Percentiles rank a stretch among this genome's conserved stretches.
Conservation (phyloP, 2,888 invertebrate species). For the Caenorhabditis sulstoni region DNA sequence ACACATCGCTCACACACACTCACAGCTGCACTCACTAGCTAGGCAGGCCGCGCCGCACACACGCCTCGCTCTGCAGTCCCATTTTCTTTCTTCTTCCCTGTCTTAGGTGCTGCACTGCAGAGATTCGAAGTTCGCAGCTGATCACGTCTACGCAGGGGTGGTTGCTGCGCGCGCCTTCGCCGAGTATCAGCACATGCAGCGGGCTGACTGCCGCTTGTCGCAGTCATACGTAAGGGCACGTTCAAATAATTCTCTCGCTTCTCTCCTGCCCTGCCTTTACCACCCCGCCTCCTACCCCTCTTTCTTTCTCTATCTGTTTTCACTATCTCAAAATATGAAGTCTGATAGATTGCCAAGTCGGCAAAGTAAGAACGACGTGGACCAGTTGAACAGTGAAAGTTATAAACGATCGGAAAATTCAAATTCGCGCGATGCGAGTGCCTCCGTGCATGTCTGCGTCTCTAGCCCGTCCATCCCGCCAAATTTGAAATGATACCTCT, state of each 20-base stretch:
- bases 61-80: neutral
- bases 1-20: slow-evolving; percentile 31
- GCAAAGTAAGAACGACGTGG: neutral
- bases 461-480: neutral
- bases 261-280: slow-evolving; percentile 28
- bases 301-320: slow-evolving; percentile 14
- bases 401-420: too few species aligned
- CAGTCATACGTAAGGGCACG: slow-evolving; percentile 11
- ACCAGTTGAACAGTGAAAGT: too few species aligned
- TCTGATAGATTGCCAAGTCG: neutral
- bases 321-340: slow-evolving; percentile 3
- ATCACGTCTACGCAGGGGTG: neutral
- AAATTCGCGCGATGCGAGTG: neutral
- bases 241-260: slow-evolving; percentile 49
- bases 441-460: neutral
- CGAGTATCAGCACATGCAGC: slow-evolving; percentile 37
- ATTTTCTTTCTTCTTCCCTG: neutral
- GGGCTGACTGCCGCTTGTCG: slow-evolving; percentile 2
- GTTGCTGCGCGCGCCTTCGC: slow-evolving; percentile 21
- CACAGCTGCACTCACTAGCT: slow-evolving; percentile 22
- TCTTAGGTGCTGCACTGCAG: slow-evolving; percentile 25
- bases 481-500: neutral
- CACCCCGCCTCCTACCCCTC: neutral
- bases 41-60: neutral
- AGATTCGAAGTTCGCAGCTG: slow-evolving; percentile 32